These are phyloP conservation scores for Aspidoscelis tigris DNA, from an alignment of 2,113 vertebrate genomes.

Conservation along the genomic window DNA sequence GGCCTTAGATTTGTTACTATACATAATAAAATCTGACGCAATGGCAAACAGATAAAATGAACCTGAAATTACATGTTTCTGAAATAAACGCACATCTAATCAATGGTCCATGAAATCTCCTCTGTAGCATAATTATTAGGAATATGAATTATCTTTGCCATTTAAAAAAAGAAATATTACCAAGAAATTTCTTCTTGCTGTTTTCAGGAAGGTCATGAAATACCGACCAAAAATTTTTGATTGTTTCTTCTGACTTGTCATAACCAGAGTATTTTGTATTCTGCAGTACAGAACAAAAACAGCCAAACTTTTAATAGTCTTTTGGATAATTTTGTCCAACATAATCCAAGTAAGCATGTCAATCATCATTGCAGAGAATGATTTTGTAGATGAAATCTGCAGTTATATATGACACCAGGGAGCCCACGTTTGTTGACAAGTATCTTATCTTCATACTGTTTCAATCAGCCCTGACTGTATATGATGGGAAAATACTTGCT, in stretches of 20 bases:
- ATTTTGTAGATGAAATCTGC: not conserved
- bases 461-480: too few species aligned
- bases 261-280: rapidly evolving
- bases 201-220: slow-evolving; percentile 71
- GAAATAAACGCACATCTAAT: too few species aligned
- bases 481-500: too few species aligned
- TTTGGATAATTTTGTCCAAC: not conserved
- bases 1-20: too few species aligned
- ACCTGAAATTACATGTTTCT: too few species aligned
- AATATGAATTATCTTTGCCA: slow-evolving; percentile 29
- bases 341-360: not conserved
- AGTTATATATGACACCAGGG: too few species aligned
- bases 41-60: too few species aligned
- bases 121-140: not conserved
- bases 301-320: slow-evolving; percentile 34
- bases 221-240: slow-evolving; percentile 74
- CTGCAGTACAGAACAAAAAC: slow-evolving; percentile 63
- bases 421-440: too few species aligned
- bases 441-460: too few species aligned
- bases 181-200: slow-evolving; percentile 72
- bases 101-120: too few species aligned
- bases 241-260: slow-evolving; percentile 48
- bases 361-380: too few species aligned
- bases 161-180: slow-evolving; percentile 56
- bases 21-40: too few species aligned